These are phyloP conservation scores for Ypsolopha scabrella DNA, from an alignment of 2,888 invertebrate species.

Conservation along the genomic window DNA sequence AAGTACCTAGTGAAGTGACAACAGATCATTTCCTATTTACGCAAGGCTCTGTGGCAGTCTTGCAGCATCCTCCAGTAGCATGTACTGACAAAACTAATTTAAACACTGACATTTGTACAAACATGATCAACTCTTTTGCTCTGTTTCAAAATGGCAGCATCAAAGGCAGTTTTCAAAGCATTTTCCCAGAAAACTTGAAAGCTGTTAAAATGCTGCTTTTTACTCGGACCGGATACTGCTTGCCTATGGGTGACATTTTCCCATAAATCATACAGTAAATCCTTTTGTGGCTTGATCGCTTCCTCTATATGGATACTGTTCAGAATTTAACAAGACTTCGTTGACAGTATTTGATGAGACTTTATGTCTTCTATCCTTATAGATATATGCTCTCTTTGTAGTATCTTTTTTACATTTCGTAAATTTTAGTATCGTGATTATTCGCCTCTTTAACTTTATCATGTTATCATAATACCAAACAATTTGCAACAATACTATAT, in stretches of 20 bases:
- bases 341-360: background rate
- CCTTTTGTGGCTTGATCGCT: slow-evolving; percentile 14
- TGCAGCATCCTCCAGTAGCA: slow-evolving; percentile 28
- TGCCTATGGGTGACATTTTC: slow-evolving; percentile 20
- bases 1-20: slow-evolving; percentile 3
- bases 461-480: background rate
- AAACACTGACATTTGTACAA: slow-evolving; percentile 12
- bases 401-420: background rate
- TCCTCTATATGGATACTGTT: background rate
- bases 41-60: slow-evolving; percentile 28
- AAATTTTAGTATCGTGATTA: background rate
- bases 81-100: slow-evolving; percentile 23
- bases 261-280: slow-evolving; percentile 19
- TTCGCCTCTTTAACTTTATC: background rate
- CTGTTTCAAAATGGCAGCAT: slow-evolving; percentile 11
- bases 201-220: slow-evolving; percentile 17
- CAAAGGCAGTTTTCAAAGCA: background rate
- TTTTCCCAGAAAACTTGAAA: background rate
- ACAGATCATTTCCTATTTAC: slow-evolving; percentile 35
- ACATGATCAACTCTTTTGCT: slow-evolving; percentile 19
- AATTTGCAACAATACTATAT: no score
- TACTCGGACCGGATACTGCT: slow-evolving; percentile 15
- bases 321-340: background rate
- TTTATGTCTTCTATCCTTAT: background rate
- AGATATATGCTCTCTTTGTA: background rate